A percentile compares a stretch with the other conserved stretches of the same genome.
Evolutionary conservation across 2,797 vertebrate genomes (phyloP).

Genomic region (Poecilia velifera): DNA sequence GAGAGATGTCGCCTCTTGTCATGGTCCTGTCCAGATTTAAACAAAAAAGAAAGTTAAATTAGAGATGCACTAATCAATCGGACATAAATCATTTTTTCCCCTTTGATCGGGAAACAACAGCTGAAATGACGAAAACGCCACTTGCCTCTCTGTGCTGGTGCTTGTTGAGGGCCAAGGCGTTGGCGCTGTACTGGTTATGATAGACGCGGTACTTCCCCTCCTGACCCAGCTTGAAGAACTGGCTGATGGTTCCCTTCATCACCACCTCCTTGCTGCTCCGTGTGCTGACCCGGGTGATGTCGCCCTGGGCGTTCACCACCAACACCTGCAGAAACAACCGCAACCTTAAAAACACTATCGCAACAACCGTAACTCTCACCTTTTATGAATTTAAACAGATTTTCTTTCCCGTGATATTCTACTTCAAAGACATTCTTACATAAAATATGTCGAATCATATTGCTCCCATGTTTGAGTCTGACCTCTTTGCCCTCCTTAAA

Average conservation of each 20-base stretch:
- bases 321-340: conserved; percentile 82
- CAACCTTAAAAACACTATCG: not conserved
- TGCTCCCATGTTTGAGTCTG: conserved; percentile 38
- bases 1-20: conserved; percentile 97
- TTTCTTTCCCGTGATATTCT: not conserved
- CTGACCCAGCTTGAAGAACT: conserved; percentile 95
- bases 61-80: not conserved
- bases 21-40: conserved; percentile 84
- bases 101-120: not conserved
- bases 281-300: conserved; percentile 88
- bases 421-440: not conserved
- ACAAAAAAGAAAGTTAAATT: conserved; percentile 35
- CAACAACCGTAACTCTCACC: not conserved
- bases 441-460: not conserved
- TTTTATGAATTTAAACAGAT: not conserved
- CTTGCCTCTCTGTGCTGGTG: conserved; percentile 94
- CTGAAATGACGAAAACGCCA: not conserved
- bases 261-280: conserved; percentile 87
- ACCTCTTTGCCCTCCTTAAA: conserved; percentile 97
- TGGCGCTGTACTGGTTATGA: conserved; percentile 96
- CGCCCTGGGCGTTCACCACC: conserved; percentile 92
- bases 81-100: not conserved
- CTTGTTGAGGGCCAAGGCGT: conserved; percentile 94
- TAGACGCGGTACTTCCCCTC: conserved; percentile 97
- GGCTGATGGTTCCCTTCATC: conserved; percentile 89